phyloP scores from a whole-genome alignment of 2,113 vertebrate species.

The Seriola rivoliana region DNA sequence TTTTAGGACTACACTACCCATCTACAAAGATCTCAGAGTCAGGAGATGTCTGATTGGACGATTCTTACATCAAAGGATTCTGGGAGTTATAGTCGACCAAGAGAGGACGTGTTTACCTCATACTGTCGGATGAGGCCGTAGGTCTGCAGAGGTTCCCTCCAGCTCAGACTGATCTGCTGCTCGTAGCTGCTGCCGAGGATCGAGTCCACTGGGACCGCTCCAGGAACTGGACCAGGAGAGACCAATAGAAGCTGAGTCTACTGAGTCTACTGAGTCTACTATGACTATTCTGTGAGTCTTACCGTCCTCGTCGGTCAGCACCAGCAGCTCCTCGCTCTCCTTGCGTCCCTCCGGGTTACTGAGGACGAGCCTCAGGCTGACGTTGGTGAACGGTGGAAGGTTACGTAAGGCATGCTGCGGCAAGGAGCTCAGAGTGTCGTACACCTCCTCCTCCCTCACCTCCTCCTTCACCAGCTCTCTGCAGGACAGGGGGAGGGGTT shows the following conservation, averaged over 20 bases:
- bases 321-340: constrained; percentile 91
- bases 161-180: constrained; percentile 95
- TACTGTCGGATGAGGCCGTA: constrained; percentile 95
- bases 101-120: constrained; percentile 84
- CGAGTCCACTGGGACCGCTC: constrained; percentile 92
- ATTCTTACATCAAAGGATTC: neutral
- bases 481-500: neutral
- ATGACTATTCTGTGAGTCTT: constrained; percentile 23
- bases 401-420: constrained; percentile 92
- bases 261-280: no score
- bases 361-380: constrained; percentile 92
- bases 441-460: constrained; percentile 91
- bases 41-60: no score
- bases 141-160: constrained; percentile 93
- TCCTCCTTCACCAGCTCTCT: constrained; percentile 88
- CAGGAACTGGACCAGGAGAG: constrained; percentile 85
- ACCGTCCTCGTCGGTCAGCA: constrained; percentile 97
- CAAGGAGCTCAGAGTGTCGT: constrained; percentile 86
- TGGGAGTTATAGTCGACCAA: neutral
- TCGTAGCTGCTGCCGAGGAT: constrained; percentile 94
- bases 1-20: neutral
- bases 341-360: constrained; percentile 93
- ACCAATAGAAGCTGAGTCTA: neutral
- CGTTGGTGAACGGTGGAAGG: constrained; percentile 94
- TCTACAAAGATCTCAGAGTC: no score